Evolutionary conservation across 1,140 invertebrate genomes (phyloP).

Genomic region (Diorhabda elongata): DNA sequence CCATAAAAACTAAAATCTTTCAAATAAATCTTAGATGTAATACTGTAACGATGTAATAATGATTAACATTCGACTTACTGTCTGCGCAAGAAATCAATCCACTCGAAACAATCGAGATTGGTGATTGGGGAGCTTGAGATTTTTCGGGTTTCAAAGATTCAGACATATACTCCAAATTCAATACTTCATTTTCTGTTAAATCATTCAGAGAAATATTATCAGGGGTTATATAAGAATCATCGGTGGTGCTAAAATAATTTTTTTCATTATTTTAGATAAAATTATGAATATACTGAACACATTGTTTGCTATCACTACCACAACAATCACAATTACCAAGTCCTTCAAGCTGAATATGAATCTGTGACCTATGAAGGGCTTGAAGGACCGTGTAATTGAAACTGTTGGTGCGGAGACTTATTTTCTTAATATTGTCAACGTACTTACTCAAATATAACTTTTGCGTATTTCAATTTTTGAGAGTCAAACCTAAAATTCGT

Average conservation of each 20-base stretch:
- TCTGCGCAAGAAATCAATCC: slow-evolving; percentile 41
- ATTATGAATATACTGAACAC: not conserved
- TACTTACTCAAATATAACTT: slow-evolving; percentile 15
- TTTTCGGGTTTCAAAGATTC: slow-evolving; percentile 4
- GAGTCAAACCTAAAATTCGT: not conserved
- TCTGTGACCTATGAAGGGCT: not conserved
- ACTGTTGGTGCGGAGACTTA: not conserved
- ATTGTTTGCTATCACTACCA: not conserved
- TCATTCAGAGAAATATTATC: slow-evolving; percentile 7
- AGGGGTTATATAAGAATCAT: slow-evolving; percentile 26
- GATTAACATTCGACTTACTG: slow-evolving; percentile 33
- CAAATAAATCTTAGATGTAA: no score
- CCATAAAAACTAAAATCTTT: no score
- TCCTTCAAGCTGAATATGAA: not conserved
- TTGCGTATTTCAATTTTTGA: not conserved
- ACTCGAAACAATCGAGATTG: slow-evolving; percentile 28
- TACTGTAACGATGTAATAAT: no score
- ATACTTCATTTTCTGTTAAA: slow-evolving; percentile 12
- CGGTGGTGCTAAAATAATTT: slow-evolving; percentile 15
- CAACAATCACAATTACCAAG: no score
- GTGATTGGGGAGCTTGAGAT: slow-evolving; percentile 21
- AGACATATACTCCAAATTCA: not conserved
- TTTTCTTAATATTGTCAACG: not conserved
- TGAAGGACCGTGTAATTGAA: not conserved
- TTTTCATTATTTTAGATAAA: not conserved